A percentile compares a stretch with the other conserved stretches of the same genome.
phyloP scores from a whole-genome alignment of 2,888 invertebrate species.

The Siphonodentalium dalli region DNA sequence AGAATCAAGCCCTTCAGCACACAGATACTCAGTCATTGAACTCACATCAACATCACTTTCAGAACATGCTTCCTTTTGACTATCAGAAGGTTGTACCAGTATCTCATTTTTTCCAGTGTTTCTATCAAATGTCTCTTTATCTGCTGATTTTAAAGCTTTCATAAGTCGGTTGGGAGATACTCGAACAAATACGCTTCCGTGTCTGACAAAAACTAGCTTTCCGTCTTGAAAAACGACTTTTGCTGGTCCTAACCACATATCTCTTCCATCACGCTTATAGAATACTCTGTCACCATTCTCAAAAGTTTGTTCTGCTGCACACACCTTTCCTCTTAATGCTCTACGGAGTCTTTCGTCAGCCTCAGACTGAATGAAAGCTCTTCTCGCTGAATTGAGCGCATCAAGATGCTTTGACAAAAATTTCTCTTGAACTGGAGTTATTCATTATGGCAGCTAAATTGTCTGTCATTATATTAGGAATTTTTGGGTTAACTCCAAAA shows the following conservation, averaged over 20 bases:
- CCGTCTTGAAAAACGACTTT: constrained; percentile 41
- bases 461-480: constrained; percentile 19
- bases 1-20: too few relatives aligned
- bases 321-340: constrained; percentile 28
- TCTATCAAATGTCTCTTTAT: too few relatives aligned
- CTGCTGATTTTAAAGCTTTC: too few relatives aligned
- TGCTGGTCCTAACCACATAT: constrained; percentile 30
- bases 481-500: constrained; percentile 24
- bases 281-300: constrained; percentile 32
- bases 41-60: too few relatives aligned
- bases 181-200: constrained; percentile 34
- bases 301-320: constrained; percentile 32
- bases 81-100: too few relatives aligned
- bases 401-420: constrained; percentile 27
- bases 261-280: constrained; percentile 31
- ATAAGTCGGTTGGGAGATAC: constrained; percentile 34
- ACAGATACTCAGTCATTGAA: too few relatives aligned
- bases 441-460: constrained; percentile 17
- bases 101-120: too few relatives aligned
- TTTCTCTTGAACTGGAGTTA: too few relatives aligned
- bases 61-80: too few relatives aligned
- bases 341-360: constrained; percentile 30
- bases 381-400: constrained; percentile 21
- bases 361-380: constrained; percentile 31
- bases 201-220: constrained; percentile 35